These are phyloP conservation scores for Erebia ligea DNA, from an alignment of 2,888 invertebrate species.

Conservation along the genomic window DNA sequence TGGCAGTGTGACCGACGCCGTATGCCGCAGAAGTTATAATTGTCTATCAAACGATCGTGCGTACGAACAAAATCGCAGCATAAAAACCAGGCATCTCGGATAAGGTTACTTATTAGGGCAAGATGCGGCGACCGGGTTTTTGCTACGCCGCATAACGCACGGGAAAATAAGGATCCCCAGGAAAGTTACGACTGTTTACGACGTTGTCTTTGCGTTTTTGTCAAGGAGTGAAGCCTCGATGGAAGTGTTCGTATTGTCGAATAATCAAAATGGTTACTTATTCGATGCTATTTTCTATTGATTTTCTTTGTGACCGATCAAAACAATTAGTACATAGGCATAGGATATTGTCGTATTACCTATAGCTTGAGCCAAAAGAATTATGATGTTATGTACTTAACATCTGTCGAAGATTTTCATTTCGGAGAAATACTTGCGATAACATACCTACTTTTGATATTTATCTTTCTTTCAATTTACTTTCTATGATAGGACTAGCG, in stretches of 20 bases:
- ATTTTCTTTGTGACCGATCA: too few relatives aligned
- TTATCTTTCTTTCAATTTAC: too few relatives aligned
- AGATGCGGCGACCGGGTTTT: conserved; percentile 60
- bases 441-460: too few relatives aligned
- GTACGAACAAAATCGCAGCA: conserved; percentile 47
- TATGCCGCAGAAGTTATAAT: conserved; percentile 37
- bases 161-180: conserved; percentile 32
- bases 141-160: conserved; percentile 49
- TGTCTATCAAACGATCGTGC: conserved; percentile 46
- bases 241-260: conserved; percentile 24
- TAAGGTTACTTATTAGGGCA: conserved; percentile 73
- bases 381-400: too few relatives aligned
- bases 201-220: conserved; percentile 20
- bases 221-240: conserved; percentile 8
- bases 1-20: background rate
- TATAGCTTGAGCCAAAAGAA: too few relatives aligned
- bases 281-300: background rate
- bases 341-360: too few relatives aligned
- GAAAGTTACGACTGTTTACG: conserved; percentile 30
- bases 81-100: conserved; percentile 64
- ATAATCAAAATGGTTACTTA: conserved; percentile 4
- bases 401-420: too few relatives aligned
- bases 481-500: too few relatives aligned
- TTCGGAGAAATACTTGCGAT: too few relatives aligned
- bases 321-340: too few relatives aligned